Evolutionary conservation across 2,113 vertebrate genomes (phyloP).

Genomic region (Misgurnus anguillicaudatus): DNA sequence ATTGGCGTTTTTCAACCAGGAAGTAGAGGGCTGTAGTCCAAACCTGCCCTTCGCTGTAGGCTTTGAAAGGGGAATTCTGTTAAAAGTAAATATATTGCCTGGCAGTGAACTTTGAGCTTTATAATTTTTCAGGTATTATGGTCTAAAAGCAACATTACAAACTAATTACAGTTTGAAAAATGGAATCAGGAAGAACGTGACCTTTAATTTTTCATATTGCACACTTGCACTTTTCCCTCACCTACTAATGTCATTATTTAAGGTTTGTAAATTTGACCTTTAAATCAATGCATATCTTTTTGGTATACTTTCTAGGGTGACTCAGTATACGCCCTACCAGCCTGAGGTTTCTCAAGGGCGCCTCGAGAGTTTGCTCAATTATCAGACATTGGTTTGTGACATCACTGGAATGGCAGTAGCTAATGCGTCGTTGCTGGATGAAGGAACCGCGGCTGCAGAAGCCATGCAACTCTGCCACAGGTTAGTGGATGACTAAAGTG

Average conservation of each 20-base stretch:
- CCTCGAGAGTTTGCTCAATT: slow-evolving; percentile 94
- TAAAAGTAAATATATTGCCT: too few species aligned
- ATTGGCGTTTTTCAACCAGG: too few species aligned
- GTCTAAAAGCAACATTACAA: too few species aligned
- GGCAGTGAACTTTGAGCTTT: too few species aligned
- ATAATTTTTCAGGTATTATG: too few species aligned
- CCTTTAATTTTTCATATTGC: too few species aligned
- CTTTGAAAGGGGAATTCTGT: too few species aligned
- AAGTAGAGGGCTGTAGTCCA: too few species aligned
- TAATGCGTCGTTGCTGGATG: slow-evolving; percentile 92
- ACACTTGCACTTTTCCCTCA: neutral
- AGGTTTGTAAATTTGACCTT: neutral
- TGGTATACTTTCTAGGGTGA: slow-evolving; percentile 81
- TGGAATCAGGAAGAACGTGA: too few species aligned
- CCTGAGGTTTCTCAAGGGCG: slow-evolving; percentile 95
- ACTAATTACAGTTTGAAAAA: too few species aligned
- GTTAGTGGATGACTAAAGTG: neutral
- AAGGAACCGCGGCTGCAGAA: slow-evolving; percentile 94
- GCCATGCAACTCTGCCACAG: slow-evolving; percentile 94
- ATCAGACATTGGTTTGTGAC: slow-evolving; percentile 97
- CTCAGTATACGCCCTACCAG: slow-evolving; percentile 98
- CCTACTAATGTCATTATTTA: neutral
- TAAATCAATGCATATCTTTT: neutral
- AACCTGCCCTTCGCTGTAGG: too few species aligned
- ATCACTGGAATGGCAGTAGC: slow-evolving; percentile 91